phyloP scores from a whole-genome alignment of 2,113 vertebrate species.

The Calidris pygmaea region DNA sequence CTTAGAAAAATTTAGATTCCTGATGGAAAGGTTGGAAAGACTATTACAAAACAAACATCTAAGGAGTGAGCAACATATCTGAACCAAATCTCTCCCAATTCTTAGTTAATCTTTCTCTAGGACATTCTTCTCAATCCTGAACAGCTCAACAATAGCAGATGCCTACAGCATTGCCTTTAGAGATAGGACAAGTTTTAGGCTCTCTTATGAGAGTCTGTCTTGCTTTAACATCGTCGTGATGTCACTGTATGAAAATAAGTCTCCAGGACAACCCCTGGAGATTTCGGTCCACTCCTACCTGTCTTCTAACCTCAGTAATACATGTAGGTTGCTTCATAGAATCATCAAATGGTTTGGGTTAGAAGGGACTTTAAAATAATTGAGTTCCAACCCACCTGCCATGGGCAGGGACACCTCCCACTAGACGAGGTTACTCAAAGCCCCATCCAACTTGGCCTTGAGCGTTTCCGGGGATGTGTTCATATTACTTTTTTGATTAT shows the following conservation, averaged over 20 bases:
- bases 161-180: background rate
- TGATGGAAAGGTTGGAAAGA: background rate
- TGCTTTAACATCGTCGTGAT: background rate
- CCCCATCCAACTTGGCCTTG: background rate
- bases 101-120: background rate
- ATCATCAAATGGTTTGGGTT: background rate
- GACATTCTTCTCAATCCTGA: background rate
- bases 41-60: background rate
- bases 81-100: background rate
- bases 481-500: background rate
- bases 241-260: background rate
- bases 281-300: background rate
- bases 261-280: background rate
- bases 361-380: background rate
- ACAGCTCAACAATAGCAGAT: background rate
- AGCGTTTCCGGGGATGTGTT: background rate
- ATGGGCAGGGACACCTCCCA: background rate
- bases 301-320: background rate
- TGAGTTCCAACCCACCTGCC: background rate
- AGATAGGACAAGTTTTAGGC: background rate
- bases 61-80: fast-evolving
- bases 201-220: background rate
- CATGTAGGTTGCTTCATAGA: fast-evolving
- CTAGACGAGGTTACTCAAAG: background rate
- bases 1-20: background rate